Percentiles rank a stretch among this genome's conserved stretches.
These are phyloP conservation scores for Rhamnusium bicolor DNA, from an alignment of 2,888 invertebrate species.

Conservation along the genomic window DNA sequence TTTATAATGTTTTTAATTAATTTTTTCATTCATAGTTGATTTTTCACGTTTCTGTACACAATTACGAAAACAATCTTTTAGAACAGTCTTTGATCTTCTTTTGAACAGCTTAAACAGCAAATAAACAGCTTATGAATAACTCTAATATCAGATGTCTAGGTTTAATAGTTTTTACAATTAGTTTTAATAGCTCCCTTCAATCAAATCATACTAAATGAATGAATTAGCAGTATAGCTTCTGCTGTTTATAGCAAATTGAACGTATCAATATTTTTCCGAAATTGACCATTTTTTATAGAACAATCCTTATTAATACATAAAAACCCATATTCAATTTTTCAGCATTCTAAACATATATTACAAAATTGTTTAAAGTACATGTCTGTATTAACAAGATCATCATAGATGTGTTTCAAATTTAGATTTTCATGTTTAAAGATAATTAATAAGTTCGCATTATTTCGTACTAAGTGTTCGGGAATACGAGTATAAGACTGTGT, in stretches of 20 bases:
- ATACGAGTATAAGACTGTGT: slow-evolving; percentile 10
- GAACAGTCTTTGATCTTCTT: background rate
- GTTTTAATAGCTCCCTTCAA: no score
- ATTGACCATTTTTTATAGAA: slow-evolving; percentile 17
- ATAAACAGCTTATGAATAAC: background rate
- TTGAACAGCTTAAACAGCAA: background rate
- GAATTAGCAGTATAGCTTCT: no score
- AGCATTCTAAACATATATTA: slow-evolving; percentile 25
- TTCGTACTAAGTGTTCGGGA: slow-evolving; percentile 7
- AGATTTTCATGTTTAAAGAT: slow-evolving; percentile 10
- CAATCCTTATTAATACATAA: slow-evolving; percentile 22
- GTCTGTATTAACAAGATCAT: slow-evolving; percentile 29
- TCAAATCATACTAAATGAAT: no score
- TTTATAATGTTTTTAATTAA: slow-evolving; percentile 1
- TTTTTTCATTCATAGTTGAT: slow-evolving; percentile 1
- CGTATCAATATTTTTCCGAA: slow-evolving; percentile 21
- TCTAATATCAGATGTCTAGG: background rate
- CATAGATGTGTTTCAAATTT: slow-evolving; percentile 27
- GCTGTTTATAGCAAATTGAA: slow-evolving; percentile 17
- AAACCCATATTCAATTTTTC: slow-evolving; percentile 26
- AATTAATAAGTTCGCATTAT: background rate
- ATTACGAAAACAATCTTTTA: background rate
- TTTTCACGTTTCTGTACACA: background rate
- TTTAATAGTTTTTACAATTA: background rate
- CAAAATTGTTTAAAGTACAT: slow-evolving; percentile 21